phyloP scores from a whole-genome alignment of 2,113 vertebrate genomes.

The Arothron firmamentum region DNA sequence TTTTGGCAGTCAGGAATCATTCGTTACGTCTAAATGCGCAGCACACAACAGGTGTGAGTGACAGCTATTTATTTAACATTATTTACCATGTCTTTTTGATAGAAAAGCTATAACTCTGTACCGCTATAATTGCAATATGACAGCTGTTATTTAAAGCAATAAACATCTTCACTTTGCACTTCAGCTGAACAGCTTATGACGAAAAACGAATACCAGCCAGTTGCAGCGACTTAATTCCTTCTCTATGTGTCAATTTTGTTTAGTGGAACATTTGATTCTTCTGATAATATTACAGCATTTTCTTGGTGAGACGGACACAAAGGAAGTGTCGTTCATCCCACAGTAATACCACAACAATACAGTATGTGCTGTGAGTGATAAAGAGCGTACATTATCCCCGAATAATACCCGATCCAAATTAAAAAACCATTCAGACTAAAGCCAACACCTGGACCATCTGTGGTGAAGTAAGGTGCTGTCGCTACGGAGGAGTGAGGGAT shows the following conservation, averaged over 20 bases:
- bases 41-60: slow-evolving; percentile 22
- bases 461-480: slow-evolving; percentile 25
- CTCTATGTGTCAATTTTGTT: neutral
- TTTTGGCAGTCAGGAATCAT: slow-evolving; percentile 34
- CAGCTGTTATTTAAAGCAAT: slow-evolving; percentile 6
- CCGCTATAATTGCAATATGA: slow-evolving; percentile 10
- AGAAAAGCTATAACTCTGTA: slow-evolving; percentile 2
- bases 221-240: neutral
- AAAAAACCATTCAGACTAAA: slow-evolving; percentile 31
- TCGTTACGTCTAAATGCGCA: neutral
- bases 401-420: slow-evolving; percentile 13
- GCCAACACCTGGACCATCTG: slow-evolving; percentile 8
- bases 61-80: slow-evolving; percentile 23
- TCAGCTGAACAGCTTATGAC: slow-evolving; percentile 16
- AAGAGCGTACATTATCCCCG: slow-evolving; percentile 3
- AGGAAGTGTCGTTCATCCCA: neutral
- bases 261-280: neutral
- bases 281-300: neutral
- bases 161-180: slow-evolving; percentile 5
- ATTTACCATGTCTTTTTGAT: slow-evolving; percentile 10
- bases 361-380: slow-evolving; percentile 12
- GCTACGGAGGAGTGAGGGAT: slow-evolving; percentile 21
- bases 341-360: neutral
- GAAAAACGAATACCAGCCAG: slow-evolving; percentile 5
- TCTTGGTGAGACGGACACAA: neutral